A percentile compares a stretch with the other conserved stretches of the same genome.
These are phyloP conservation scores for Embiotoca jacksoni DNA, from an alignment of 2,113 vertebrate species.

Conservation along the genomic window DNA sequence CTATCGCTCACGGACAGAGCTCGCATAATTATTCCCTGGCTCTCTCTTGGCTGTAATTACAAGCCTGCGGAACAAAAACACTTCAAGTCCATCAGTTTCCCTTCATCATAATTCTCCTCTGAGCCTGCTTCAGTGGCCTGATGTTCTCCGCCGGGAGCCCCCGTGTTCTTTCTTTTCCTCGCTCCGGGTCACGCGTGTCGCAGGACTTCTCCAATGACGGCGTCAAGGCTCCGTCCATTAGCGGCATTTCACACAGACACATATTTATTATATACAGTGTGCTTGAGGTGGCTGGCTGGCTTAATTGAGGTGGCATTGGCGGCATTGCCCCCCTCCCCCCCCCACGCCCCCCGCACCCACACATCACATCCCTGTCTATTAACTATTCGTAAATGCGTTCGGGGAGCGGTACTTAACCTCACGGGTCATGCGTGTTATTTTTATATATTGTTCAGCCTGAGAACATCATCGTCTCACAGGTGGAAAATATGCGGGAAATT, in stretches of 20 bases:
- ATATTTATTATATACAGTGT: slow-evolving; percentile 20
- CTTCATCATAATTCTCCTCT: slow-evolving; percentile 53
- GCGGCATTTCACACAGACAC: slow-evolving; percentile 26
- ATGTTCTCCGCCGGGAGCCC: slow-evolving; percentile 47
- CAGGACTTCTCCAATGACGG: slow-evolving; percentile 8
- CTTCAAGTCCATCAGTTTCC: slow-evolving; percentile 58
- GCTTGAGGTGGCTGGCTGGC: slow-evolving; percentile 14
- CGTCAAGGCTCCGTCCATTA: slow-evolving; percentile 32
- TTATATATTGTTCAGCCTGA: background rate
- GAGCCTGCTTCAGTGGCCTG: slow-evolving; percentile 28
- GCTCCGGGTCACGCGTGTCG: slow-evolving; percentile 26
- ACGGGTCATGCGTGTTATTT: slow-evolving; percentile 33
- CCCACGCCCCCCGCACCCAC: background rate
- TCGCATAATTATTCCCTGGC: slow-evolving; percentile 59
- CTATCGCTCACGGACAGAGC: slow-evolving; percentile 45
- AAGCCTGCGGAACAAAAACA: slow-evolving; percentile 59
- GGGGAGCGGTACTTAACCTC: slow-evolving; percentile 30
- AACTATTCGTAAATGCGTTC: slow-evolving; percentile 26
- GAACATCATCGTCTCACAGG: background rate
- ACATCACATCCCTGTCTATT: slow-evolving; percentile 12
- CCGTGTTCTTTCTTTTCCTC: slow-evolving; percentile 23
- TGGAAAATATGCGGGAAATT: background rate
- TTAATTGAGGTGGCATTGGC: slow-evolving; percentile 46
- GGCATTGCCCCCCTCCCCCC: background rate
- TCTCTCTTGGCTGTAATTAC: slow-evolving; percentile 65